Conservation (phyloP, 2,797 vertebrate species). For the Heterohyrax brucei region DNA sequence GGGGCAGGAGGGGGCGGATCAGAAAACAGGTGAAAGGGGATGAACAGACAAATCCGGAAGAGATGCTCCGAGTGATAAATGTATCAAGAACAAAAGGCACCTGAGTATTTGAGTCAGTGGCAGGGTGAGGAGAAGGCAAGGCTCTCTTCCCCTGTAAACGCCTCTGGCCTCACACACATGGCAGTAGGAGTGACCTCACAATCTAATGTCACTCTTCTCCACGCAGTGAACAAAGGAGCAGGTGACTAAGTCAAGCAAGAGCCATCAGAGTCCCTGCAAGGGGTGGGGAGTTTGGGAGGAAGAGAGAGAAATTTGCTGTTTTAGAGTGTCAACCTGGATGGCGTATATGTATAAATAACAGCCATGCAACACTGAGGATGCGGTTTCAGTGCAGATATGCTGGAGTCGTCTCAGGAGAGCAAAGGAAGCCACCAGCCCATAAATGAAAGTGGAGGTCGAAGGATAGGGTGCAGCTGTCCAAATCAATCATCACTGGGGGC, state of each 20-base stretch:
- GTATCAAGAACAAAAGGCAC: not conserved
- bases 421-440: not conserved
- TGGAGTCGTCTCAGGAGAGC: not conserved
- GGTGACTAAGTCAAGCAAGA: not conserved
- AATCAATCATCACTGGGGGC: not conserved
- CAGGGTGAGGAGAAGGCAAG: not conserved
- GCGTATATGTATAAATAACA: not conserved
- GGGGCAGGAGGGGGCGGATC: not conserved
- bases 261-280: not conserved
- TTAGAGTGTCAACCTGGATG: not conserved
- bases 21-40: not conserved
- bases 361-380: not conserved
- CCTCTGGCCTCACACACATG: not conserved
- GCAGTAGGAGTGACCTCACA: not conserved
- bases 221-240: not conserved
- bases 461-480: not conserved
- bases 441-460: not conserved
- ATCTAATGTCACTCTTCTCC: not conserved
- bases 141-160: not conserved
- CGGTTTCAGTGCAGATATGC: not conserved
- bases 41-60: not conserved
- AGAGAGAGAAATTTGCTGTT: not conserved
- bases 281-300: conserved; percentile 4
- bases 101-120: not conserved
- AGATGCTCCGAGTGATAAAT: not conserved